A percentile compares a stretch with the other conserved stretches of the same genome.
These are phyloP conservation scores for Macrotus californicus DNA, from an alignment of 2,113 vertebrate genomes.

Conservation along the genomic window DNA sequence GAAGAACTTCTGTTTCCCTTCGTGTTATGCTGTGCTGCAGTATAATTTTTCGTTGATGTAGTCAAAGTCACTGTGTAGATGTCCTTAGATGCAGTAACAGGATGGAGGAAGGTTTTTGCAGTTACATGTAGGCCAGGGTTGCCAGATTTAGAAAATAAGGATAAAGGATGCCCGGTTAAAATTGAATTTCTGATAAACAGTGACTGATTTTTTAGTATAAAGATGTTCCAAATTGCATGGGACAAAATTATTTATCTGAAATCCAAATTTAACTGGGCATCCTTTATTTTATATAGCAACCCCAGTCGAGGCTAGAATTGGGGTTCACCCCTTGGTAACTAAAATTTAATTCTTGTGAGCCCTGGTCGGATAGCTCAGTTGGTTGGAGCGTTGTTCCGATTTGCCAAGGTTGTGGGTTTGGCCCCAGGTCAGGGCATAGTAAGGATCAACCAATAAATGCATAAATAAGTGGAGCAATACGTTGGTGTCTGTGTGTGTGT, in stretches of 20 bases:
- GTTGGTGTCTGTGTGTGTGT: not conserved
- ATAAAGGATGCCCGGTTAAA: not conserved
- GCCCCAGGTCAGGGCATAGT: not conserved
- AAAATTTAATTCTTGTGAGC: not conserved
- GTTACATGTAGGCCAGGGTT: not conserved
- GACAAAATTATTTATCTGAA: not conserved
- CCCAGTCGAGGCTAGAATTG: not conserved
- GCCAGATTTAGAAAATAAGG: constrained; percentile 14
- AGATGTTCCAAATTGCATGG: not conserved
- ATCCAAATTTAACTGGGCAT: not conserved
- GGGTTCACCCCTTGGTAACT: not conserved
- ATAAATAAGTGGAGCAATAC: not conserved
- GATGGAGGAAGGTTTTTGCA: not conserved
- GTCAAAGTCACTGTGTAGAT: not conserved
- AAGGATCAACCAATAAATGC: not conserved
- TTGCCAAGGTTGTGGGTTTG: not conserved
- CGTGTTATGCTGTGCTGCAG: not conserved
- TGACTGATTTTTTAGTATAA: not conserved
- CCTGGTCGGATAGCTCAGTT: not conserved
- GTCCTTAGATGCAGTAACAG: not conserved
- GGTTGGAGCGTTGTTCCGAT: not conserved
- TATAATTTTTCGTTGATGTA: not conserved
- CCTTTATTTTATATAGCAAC: not conserved
- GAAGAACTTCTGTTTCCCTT: not conserved
- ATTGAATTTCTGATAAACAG: not conserved